Evolutionary conservation across 2,797 vertebrate genomes (phyloP).

Genomic region (Lithobates sylvaticus): DNA sequence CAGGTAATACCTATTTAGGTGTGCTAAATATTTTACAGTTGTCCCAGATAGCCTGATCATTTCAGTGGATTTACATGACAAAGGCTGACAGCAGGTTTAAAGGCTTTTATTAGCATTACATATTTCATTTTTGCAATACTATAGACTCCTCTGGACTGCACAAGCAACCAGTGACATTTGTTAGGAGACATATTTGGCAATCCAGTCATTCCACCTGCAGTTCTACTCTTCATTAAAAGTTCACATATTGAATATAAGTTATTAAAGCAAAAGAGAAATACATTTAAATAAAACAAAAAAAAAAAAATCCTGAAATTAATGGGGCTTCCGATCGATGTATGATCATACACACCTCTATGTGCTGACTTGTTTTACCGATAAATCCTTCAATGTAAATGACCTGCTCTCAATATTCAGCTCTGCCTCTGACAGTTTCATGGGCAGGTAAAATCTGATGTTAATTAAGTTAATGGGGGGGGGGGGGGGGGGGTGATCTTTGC

Average conservation of each 20-base stretch:
- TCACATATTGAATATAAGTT: background rate
- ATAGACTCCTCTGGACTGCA: background rate
- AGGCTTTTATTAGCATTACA: slow-evolving; percentile 7
- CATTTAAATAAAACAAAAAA: background rate
- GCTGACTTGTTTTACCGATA: background rate
- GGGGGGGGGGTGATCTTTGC: too few species aligned
- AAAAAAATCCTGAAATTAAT: background rate
- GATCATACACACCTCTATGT: too few species aligned
- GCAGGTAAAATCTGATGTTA: background rate
- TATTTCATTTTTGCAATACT: background rate
- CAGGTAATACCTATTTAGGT: too few species aligned
- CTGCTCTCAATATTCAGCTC: background rate
- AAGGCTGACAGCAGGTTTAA: background rate
- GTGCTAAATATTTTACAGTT: background rate
- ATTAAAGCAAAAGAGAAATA: background rate
- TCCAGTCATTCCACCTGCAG: background rate
- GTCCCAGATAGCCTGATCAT: background rate
- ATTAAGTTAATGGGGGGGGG: too few species aligned
- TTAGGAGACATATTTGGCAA: background rate
- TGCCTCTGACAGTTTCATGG: background rate
- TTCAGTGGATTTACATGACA: background rate
- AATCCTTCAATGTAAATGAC: background rate
- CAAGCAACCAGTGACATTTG: background rate
- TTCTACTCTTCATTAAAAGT: background rate
- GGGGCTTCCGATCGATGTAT: too few species aligned